A percentile compares a stretch with the other conserved stretches of the same genome.
These are phyloP conservation scores for Acanthococcus lagerstroemiae DNA, from an alignment of 2,888 invertebrate species.

Conservation along the genomic window DNA sequence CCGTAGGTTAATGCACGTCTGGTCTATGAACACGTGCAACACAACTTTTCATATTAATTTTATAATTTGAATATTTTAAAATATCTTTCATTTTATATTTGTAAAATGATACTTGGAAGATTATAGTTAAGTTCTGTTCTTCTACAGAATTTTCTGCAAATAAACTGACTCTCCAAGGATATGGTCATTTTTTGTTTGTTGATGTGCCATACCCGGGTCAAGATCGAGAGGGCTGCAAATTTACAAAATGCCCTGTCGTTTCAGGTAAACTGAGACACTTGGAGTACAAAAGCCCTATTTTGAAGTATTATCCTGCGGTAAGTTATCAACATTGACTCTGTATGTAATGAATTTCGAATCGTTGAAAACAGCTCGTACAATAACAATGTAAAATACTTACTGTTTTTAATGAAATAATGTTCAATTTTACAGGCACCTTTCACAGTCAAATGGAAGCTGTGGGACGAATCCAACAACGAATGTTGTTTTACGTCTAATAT, in stretches of 20 bases:
- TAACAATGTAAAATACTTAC: too few species aligned
- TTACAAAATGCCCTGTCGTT: conserved; percentile 1
- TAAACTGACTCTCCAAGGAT: not conserved
- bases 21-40: too few species aligned
- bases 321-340: not conserved
- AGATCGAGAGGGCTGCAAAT: conserved; percentile 3
- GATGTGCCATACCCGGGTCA: conserved; percentile 13
- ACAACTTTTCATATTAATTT: too few species aligned
- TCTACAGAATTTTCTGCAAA: not conserved
- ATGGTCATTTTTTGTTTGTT: not conserved
- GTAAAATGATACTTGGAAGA: not conserved
- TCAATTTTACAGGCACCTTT: not conserved
- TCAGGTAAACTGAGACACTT: not conserved
- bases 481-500: not conserved
- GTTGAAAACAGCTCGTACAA: too few species aligned
- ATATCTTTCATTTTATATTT: too few species aligned
- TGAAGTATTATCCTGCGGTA: conserved; percentile 5
- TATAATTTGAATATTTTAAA: too few species aligned
- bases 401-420: too few species aligned
- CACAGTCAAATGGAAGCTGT: conserved; percentile 1
- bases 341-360: too few species aligned
- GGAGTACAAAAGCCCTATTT: not conserved
- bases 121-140: not conserved
- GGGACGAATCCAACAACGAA: conserved; percentile 1
- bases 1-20: too few species aligned